phyloP scores from a whole-genome alignment of 2,797 vertebrate genomes.

The Enteromius anoplus region DNA sequence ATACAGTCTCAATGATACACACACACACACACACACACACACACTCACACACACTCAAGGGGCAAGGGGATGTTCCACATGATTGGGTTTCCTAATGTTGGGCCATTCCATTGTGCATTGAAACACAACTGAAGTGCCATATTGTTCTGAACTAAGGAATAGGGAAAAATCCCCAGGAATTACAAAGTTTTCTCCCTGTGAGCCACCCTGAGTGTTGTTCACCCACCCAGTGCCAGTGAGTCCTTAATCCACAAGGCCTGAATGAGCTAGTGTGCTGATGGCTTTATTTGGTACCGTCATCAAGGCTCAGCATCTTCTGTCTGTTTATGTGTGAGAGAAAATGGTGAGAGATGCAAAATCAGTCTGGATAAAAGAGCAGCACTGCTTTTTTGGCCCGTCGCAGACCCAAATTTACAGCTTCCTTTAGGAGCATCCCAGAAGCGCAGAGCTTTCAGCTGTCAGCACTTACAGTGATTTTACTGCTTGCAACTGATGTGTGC shows the following conservation, averaged over 20 bases:
- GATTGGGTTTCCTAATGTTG: conserved; percentile 62
- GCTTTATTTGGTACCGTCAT: conserved; percentile 39
- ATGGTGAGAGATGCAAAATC: conserved; percentile 52
- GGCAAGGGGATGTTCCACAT: conserved; percentile 55
- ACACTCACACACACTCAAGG: conserved; percentile 33
- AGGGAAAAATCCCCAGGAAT: conserved; percentile 47
- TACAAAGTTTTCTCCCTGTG: conserved; percentile 40
- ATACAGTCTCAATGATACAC: conserved; percentile 54
- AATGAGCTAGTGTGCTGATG: conserved; percentile 53
- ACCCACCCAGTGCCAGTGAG: conserved; percentile 20
- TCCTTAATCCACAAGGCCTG: conserved; percentile 48
- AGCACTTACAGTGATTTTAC: conserved; percentile 32
- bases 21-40: conserved; percentile 35
- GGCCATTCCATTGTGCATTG: conserved; percentile 55
- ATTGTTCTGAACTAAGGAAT: conserved; percentile 52
- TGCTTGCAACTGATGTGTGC: conserved; percentile 7
- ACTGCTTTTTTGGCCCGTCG: conserved; percentile 40
- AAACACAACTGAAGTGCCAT: conserved; percentile 56
- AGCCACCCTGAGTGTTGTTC: conserved; percentile 11
- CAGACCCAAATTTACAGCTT: conserved; percentile 55
- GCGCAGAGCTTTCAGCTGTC: conserved; percentile 55
- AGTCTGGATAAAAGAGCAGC: conserved; percentile 43
- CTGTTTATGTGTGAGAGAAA: conserved; percentile 28
- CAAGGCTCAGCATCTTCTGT: conserved; percentile 18
- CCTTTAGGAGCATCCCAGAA: conserved; percentile 47